Evolutionary conservation across 2,797 vertebrate genomes (phyloP).

Genomic region (Micropoecilia bifurca): DNA sequence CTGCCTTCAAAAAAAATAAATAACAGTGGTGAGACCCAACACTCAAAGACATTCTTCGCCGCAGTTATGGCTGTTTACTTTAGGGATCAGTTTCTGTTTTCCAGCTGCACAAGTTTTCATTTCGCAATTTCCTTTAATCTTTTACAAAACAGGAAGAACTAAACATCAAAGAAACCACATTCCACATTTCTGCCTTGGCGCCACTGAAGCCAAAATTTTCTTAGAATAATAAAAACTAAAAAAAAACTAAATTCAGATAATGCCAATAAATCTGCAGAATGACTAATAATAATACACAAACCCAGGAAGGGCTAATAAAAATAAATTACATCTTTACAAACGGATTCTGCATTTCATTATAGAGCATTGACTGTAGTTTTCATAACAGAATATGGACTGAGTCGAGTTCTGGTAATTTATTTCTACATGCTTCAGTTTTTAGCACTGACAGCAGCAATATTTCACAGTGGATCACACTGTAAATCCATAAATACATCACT

Average conservation of each 20-base stretch:
- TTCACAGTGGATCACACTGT: slow-evolving; percentile 55
- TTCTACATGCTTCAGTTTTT: slow-evolving; percentile 40
- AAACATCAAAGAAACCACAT: slow-evolving; percentile 25
- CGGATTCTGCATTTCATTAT: slow-evolving; percentile 50
- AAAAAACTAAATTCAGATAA: slow-evolving; percentile 37
- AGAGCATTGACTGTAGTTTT: slow-evolving; percentile 42
- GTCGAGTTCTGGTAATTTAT: slow-evolving; percentile 34
- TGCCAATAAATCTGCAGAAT: slow-evolving; percentile 60
- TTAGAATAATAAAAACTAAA: slow-evolving; percentile 29
- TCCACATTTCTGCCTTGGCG: slow-evolving; percentile 30
- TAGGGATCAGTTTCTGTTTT: slow-evolving; percentile 5
- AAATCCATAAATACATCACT: slow-evolving; percentile 75
- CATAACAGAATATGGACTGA: slow-evolving; percentile 36
- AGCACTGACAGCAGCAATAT: slow-evolving; percentile 55
- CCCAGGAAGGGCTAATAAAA: slow-evolving; percentile 57
- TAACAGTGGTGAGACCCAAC: background rate
- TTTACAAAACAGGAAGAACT: slow-evolving; percentile 20
- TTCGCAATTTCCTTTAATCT: background rate
- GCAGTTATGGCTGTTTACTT: background rate
- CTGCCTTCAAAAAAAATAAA: background rate
- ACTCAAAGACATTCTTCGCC: background rate
- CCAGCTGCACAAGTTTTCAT: background rate
- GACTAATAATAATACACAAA: slow-evolving; percentile 53
- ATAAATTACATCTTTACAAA: slow-evolving; percentile 59
- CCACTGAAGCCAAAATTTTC: slow-evolving; percentile 29